Conservation (phyloP, 1,140 invertebrate genomes). For the Brachionus rubens region DNA sequence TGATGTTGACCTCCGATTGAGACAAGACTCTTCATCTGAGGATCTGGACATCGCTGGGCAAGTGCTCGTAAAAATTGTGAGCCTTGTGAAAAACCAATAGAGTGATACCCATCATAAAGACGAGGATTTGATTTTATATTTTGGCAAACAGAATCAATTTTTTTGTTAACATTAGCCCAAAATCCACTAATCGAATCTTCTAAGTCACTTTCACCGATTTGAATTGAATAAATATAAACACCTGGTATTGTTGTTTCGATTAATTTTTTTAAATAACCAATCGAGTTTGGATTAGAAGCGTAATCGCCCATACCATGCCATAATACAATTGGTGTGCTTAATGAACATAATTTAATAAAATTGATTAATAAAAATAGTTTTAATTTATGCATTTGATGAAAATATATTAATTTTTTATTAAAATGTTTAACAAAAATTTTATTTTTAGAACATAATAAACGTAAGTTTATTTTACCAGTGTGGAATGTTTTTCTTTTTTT, state of each 20-base stretch:
- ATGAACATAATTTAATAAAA: background rate
- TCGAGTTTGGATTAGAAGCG: background rate
- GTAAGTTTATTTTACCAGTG: too few relatives aligned
- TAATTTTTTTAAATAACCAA: background rate
- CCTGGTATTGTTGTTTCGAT: slow-evolving; percentile 13
- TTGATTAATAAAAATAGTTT: background rate
- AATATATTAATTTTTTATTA: too few relatives aligned
- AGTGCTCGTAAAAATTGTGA: slow-evolving; percentile 69
- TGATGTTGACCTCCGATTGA: slow-evolving; percentile 96
- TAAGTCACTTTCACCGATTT: background rate
- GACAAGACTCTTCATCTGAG: slow-evolving; percentile 79
- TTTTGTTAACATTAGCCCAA: background rate
- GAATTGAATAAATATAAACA: slow-evolving; percentile 11
- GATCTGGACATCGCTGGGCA: slow-evolving; percentile 81
- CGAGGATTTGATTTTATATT: background rate
- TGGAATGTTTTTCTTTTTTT: too few relatives aligned
- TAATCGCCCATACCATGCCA: slow-evolving; percentile 7
- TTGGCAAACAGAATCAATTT: slow-evolving; percentile 9
- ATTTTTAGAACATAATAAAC: too few relatives aligned
- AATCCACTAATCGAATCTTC: background rate
- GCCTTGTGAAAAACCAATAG: slow-evolving; percentile 22
- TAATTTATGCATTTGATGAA: too few relatives aligned
- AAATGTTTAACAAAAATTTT: too few relatives aligned
- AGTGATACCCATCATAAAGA: background rate
- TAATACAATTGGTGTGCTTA: background rate